Conservation (phyloP, 2,113 vertebrate genomes). For the Falcunculus frontatus region DNA sequence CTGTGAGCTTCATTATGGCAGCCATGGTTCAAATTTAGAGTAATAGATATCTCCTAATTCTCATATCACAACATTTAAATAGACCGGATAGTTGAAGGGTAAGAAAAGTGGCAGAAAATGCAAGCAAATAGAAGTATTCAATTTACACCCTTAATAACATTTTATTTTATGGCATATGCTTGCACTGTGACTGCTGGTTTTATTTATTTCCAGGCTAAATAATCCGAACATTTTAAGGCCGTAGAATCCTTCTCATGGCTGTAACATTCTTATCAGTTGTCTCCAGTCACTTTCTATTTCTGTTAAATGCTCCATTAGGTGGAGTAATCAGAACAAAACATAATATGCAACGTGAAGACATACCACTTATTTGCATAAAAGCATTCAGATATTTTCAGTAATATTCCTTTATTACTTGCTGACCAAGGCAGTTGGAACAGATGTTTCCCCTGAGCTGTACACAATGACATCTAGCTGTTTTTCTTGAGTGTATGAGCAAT, state of each 20-base stretch:
- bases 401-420: conserved; percentile 12
- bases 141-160: not conserved
- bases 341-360: not conserved
- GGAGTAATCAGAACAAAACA: not conserved
- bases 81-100: not conserved
- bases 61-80: not conserved
- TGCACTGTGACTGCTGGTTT: not conserved
- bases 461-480: conserved; percentile 18
- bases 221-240: not conserved
- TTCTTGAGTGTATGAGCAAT: not conserved
- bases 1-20: not conserved
- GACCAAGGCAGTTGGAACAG: conserved; percentile 23
- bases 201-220: conserved; percentile 6
- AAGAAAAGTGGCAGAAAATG: not conserved
- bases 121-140: not conserved
- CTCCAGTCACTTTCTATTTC: not conserved
- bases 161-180: not conserved
- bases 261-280: not conserved
- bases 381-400: not conserved
- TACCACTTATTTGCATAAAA: not conserved
- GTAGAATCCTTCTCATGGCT: not conserved
- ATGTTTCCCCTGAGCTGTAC: conserved; percentile 19
- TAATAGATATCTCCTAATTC: not conserved
- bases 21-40: not conserved
- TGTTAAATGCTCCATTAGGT: not conserved